Evolutionary conservation across 2,797 vertebrate genomes (phyloP), one percentile per base, ranked within the genome.

Genomic region (Artibeus jamaicensis): DNA sequence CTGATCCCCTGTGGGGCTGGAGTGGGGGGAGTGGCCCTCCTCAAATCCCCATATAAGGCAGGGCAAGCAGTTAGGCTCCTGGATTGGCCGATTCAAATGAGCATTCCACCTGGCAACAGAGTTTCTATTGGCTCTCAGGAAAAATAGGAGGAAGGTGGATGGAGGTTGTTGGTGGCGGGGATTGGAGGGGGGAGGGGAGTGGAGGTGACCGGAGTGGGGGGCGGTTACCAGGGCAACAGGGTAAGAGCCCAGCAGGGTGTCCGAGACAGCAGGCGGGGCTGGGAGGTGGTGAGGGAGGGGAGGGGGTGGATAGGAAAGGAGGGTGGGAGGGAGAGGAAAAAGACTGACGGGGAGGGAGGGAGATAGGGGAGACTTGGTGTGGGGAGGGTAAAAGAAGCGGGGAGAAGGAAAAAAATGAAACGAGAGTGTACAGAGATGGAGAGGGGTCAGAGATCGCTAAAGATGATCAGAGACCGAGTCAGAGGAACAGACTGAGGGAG

Each of bases 31-130:
- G 96, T 93, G 96, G 97, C 95, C 95, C 96, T 92, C 95, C 96
- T 97, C 96, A 93, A 93, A 97, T 98, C 97, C 97, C 98, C 98
- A 98, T 98, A 98, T 98, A 97, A 98, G 98, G 98, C 95, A 97
- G 98, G 95, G 84, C 95, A 57, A 50, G 42, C 39, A 78, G 62
- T 16, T 7, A 1, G 48, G 77, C 7, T n/a, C 6, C 6, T 84
- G 92, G 98, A 98, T 98, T 98, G 98, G 98, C 21, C 70, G 9
- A 98, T 98, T 98, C 97, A 98, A 98, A 98, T 98, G 89, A 98
- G 98, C 96, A 74, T 82, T 98, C 96, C 91, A 98, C 98, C 98
- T 98, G 97, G 98, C 97, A 98, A 98, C 98, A 98, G 97, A 74
- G 42, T 91, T 97, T 6, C 73, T 22, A 98, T 98, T 98, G 98